Evolutionary conservation across 2,797 vertebrate species (phyloP).

Genomic region (Rhincodon typus): DNA sequence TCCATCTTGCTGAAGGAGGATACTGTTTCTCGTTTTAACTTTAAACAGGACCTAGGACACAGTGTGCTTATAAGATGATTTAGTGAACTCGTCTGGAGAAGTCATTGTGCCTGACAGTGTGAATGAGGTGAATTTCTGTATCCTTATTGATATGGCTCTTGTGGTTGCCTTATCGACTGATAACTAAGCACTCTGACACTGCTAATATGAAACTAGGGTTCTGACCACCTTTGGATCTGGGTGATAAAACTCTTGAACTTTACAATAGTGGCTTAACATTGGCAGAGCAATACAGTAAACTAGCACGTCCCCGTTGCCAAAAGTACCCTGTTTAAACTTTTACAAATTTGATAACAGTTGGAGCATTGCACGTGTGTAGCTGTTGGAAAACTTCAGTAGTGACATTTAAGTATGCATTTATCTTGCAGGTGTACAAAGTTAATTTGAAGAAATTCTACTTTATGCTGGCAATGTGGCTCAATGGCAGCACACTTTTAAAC

Average conservation of each 20-base stretch:
- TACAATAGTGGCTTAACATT: background rate
- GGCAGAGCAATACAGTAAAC: background rate
- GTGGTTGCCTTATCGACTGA: background rate
- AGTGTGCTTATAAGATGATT: background rate
- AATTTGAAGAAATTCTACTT: background rate
- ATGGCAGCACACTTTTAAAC: background rate
- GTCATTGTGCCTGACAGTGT: background rate
- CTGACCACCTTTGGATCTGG: background rate
- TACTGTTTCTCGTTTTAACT: background rate
- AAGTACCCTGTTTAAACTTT: background rate
- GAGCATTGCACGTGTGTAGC: background rate
- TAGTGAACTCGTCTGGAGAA: background rate
- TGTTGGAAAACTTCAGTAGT: background rate
- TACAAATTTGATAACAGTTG: background rate
- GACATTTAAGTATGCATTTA: background rate
- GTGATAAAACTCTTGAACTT: background rate
- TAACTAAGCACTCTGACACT: background rate
- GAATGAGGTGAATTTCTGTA: background rate
- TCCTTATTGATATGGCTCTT: background rate
- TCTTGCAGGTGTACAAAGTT: background rate
- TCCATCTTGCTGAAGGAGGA: background rate
- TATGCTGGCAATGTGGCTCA: background rate
- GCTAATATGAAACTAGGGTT: background rate
- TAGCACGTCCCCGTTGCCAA: background rate
- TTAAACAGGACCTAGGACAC: background rate